Evolutionary conservation across 2,113 vertebrate genomes (phyloP), one percentile per base, ranked within the genome.

Genomic region (Otus sunia): DNA sequence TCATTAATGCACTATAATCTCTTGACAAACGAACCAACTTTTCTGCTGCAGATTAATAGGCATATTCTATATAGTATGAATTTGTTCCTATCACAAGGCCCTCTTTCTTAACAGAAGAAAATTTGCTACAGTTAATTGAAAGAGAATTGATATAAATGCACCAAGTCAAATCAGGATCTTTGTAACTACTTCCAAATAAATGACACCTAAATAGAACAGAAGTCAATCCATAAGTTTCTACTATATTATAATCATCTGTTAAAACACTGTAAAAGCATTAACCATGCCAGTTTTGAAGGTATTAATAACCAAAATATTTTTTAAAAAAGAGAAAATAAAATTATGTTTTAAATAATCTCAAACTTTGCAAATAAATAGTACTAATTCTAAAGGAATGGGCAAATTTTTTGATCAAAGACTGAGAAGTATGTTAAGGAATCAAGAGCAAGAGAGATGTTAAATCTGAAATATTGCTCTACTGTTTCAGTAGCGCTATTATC

Each of bases 1-100:
- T 73, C 73, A 92, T 53, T 94, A 94, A 88, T 90, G 69, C 64
- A 79, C 52, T 75, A 52, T 80, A 95, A 92, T 97, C 79, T 68
- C 45, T 68, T 55, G 78, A 55, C 53, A 82, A 74, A 89, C 96
- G 72, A 96, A 87, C 36, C 52, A 91, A 77, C 77, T 88, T 94
- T 91, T 34, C 66, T 93, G 76, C 67, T 82, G 86, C 60, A 92
- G 93, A 80, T 66, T 71, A 71, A 66, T 34, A 81, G 74, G 56
- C 80, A 18, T 45, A 37, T 63, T 88, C 74, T 58, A 5, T 83
- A 14, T 12, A 56, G 45, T 55, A 39, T 63, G 23, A 50, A 60
- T 66, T 23, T 84, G 34, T n/a, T 74, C 37, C 86, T 45, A 1
- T 63, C 66, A 23, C 49, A 34, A 80, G 53, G 71, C 53, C 39